phyloP scores from a whole-genome alignment of 2,888 invertebrate genomes.

The Callimorpha dominula region DNA sequence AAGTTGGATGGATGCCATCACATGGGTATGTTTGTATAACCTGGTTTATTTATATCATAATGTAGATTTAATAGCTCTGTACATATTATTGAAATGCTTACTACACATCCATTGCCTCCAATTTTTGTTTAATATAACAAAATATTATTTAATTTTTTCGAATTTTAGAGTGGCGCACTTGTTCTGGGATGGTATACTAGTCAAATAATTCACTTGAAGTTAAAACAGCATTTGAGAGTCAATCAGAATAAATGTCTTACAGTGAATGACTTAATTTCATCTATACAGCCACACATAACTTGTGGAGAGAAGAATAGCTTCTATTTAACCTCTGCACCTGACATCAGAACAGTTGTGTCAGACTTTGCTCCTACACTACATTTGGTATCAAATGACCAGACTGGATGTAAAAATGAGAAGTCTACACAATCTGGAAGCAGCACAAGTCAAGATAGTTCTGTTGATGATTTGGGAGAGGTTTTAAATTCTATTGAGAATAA shows the following conservation, averaged over 20 bases:
- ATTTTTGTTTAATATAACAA: not conserved
- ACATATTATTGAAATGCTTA: not conserved
- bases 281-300: constrained; percentile 63
- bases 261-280: constrained; percentile 59
- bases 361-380: constrained; percentile 70
- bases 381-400: constrained; percentile 76
- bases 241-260: constrained; percentile 52
- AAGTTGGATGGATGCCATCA: constrained; percentile 84
- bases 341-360: constrained; percentile 64
- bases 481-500: constrained; percentile 88
- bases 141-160: not conserved
- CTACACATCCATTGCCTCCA: not conserved
- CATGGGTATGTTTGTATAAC: constrained; percentile 75
- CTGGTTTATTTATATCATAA: constrained; percentile 28
- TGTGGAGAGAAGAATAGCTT: constrained; percentile 60
- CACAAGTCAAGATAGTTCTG: constrained; percentile 60
- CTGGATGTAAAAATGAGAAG: constrained; percentile 41
- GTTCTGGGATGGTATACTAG: constrained; percentile 89
- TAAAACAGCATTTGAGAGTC: constrained; percentile 61
- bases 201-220: constrained; percentile 82
- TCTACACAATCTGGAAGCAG: constrained; percentile 37
- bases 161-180: constrained; percentile 86
- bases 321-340: constrained; percentile 55
- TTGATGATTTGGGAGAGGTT: constrained; percentile 81
- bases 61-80: not conserved